These are phyloP conservation scores for Amphiprion ocellaris DNA, from an alignment of 2,113 vertebrate genomes.

Conservation along the genomic window DNA sequence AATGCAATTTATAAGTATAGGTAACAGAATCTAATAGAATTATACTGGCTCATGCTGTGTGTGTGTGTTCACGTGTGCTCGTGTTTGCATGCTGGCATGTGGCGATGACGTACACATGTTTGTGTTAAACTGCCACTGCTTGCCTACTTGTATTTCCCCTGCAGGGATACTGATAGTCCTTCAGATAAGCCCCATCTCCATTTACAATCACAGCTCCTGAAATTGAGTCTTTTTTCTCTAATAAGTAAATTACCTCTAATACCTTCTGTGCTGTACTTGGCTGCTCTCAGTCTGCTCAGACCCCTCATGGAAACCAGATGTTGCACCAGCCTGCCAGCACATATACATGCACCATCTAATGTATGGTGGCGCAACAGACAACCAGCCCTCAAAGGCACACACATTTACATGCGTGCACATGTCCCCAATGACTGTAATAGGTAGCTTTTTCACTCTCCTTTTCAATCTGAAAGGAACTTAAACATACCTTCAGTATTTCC, in stretches of 20 bases:
- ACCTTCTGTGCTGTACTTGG: slow-evolving; percentile 92
- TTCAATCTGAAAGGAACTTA: slow-evolving; percentile 31
- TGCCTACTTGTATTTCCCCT: slow-evolving; percentile 72
- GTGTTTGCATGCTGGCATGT: slow-evolving; percentile 8
- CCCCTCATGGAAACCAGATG: slow-evolving; percentile 94
- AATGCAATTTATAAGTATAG: slow-evolving; percentile 73
- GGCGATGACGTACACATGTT: slow-evolving; percentile 32
- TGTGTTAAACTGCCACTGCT: slow-evolving; percentile 66
- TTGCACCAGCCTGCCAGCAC: slow-evolving; percentile 62
- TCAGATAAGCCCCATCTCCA: slow-evolving; percentile 81
- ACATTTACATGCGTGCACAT: slow-evolving; percentile 50
- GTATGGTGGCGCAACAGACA: slow-evolving; percentile 48
- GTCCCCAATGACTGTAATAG: slow-evolving; percentile 45
- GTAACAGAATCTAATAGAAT: slow-evolving; percentile 58
- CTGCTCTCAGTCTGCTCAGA: slow-evolving; percentile 89
- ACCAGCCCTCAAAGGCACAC: slow-evolving; percentile 42
- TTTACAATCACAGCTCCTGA: slow-evolving; percentile 90
- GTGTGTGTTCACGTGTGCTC: slow-evolving; percentile 3
- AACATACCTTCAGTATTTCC: slow-evolving; percentile 17
- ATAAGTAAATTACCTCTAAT: slow-evolving; percentile 97
- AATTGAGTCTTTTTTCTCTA: slow-evolving; percentile 88
- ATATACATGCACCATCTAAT: slow-evolving; percentile 54
- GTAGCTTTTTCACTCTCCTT: slow-evolving; percentile 43
- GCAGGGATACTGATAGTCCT: slow-evolving; percentile 74
- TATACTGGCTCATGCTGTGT: slow-evolving; percentile 6